These are phyloP conservation scores for Phaonia tiefii DNA, from an alignment of 2,888 invertebrate species.

Conservation along the genomic window DNA sequence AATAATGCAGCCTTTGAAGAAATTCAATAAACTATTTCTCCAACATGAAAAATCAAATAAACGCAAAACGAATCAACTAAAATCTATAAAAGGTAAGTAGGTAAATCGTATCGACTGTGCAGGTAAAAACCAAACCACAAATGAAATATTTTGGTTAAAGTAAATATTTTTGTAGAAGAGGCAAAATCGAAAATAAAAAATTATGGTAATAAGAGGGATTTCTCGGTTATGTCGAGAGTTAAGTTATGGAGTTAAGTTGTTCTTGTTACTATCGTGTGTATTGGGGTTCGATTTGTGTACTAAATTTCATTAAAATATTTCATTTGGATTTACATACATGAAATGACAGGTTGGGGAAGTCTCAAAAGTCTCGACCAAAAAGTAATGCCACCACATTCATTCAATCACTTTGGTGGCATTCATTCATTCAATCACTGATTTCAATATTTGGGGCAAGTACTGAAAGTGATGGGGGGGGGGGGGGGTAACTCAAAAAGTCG, in stretches of 20 bases:
- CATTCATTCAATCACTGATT: neutral
- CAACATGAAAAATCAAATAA: constrained; percentile 10
- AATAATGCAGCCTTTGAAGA: constrained; percentile 19
- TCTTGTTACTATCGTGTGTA: constrained; percentile 32
- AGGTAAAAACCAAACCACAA: constrained; percentile 38
- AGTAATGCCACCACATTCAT: no score
- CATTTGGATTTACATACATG: constrained; percentile 50
- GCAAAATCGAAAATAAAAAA: constrained; percentile 43
- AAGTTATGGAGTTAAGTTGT: no score
- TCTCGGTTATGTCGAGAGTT: no score
- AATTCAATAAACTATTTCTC: constrained; percentile 18
- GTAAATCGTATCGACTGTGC: no score
- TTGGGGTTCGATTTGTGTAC: constrained; percentile 20
- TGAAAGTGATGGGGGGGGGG: no score
- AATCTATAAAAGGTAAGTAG: neutral
- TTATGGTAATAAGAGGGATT: constrained; percentile 57
- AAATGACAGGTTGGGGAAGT: constrained; percentile 64
- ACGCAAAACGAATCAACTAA: neutral
- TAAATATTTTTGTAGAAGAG: no score
- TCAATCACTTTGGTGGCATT: neutral
- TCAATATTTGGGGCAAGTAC: neutral
- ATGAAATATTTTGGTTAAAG: constrained; percentile 18
- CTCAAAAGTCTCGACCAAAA: neutral
- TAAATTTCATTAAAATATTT: constrained; percentile 46
- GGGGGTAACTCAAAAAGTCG: no score